Conservation (phyloP, 2,113 vertebrate genomes). For the Ammospiza caudacuta region DNA sequence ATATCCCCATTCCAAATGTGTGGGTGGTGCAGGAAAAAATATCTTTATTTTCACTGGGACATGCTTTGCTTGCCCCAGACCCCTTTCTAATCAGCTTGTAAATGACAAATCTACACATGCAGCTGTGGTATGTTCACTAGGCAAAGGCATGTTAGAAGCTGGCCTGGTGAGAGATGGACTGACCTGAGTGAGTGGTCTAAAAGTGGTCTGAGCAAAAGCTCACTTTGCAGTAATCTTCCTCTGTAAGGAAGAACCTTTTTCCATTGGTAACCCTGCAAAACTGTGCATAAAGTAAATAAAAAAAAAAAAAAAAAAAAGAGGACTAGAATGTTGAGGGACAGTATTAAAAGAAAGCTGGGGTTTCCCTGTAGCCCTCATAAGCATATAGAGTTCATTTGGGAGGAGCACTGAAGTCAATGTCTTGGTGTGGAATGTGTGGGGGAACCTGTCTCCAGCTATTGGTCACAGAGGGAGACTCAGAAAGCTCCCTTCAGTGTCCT, state of each 20-base stretch:
- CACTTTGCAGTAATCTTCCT: background rate
- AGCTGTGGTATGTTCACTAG: background rate
- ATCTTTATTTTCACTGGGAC: conserved; percentile 33
- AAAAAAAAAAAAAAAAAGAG: background rate
- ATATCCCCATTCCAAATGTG: conserved; percentile 25
- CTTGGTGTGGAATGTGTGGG: background rate
- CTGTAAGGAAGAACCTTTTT: background rate
- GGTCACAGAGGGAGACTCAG: background rate
- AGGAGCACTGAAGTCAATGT: background rate
- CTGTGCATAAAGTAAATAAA: background rate
- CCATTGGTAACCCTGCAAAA: background rate
- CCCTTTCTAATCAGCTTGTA: background rate
- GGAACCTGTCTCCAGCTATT: background rate
- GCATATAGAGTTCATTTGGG: background rate
- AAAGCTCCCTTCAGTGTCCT: background rate
- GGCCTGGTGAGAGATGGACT: background rate
- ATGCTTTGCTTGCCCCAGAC: background rate
- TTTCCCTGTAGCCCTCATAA: background rate
- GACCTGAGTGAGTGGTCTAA: background rate
- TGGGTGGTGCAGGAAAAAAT: conserved; percentile 41
- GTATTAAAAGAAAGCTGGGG: background rate
- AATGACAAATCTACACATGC: background rate
- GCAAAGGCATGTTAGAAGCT: background rate
- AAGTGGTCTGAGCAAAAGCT: background rate
- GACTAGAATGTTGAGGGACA: background rate